These are phyloP conservation scores for Todus mexicanus DNA, from an alignment of 2,797 vertebrate genomes.

Conservation along the genomic window DNA sequence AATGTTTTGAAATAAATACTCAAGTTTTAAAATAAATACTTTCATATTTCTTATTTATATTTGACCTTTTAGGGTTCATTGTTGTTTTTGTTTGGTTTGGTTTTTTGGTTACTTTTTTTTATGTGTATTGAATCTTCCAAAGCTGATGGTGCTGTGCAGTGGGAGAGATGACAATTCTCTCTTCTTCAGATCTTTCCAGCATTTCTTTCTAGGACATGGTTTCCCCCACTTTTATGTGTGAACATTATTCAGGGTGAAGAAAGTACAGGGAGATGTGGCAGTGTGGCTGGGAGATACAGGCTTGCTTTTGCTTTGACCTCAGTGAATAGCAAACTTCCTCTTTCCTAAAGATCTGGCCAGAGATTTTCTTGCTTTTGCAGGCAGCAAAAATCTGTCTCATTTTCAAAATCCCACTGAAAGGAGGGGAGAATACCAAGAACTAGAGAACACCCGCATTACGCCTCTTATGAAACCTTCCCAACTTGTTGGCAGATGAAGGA, in stretches of 20 bases:
- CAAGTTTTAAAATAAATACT: background rate
- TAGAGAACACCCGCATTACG: background rate
- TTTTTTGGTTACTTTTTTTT: no score
- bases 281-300: background rate
- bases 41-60: background rate
- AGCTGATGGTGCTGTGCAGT: accelerated
- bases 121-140: background rate
- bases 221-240: background rate
- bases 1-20: background rate
- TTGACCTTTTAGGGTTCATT: background rate
- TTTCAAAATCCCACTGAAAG: background rate
- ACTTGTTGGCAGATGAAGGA: background rate
- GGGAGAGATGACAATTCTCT: background rate
- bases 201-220: background rate
- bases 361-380: background rate
- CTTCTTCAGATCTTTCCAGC: background rate
- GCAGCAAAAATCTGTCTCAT: background rate
- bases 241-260: background rate
- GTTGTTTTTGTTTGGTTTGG: no score
- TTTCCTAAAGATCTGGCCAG: background rate
- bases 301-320: background rate
- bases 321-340: background rate
- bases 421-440: background rate
- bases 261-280: background rate
- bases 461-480: background rate